These are phyloP conservation scores for Matsumyia berberina DNA, from an alignment of 2,888 invertebrate genomes.

Conservation along the genomic window DNA sequence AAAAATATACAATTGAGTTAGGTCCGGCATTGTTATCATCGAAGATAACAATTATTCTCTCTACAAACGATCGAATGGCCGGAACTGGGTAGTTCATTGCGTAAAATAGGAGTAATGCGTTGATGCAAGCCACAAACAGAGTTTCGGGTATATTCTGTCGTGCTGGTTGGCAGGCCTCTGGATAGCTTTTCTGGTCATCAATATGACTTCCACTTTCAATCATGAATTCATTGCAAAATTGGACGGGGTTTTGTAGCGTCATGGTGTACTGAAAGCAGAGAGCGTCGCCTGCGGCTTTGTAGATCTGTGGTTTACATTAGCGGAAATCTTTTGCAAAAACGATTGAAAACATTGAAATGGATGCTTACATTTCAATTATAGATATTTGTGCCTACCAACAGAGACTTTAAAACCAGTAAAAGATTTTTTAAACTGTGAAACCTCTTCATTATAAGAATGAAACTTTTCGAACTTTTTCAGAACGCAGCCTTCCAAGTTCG, in stretches of 20 bases:
- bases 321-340: not conserved
- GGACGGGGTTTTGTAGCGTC: too few species aligned
- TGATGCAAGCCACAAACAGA: not conserved
- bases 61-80: conserved; percentile 8
- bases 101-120: conserved; percentile 13
- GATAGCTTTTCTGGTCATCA: not conserved
- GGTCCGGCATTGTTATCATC: not conserved
- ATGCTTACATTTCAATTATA: too few species aligned
- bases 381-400: too few species aligned
- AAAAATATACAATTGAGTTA: not conserved
- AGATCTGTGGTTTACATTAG: not conserved
- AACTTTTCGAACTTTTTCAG: too few species aligned
- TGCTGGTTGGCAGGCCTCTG: not conserved
- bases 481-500: too few species aligned
- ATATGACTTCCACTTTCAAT: not conserved
- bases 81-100: conserved; percentile 13
- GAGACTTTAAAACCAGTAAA: too few species aligned
- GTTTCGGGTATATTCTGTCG: not conserved
- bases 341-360: not conserved
- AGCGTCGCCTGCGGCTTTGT: not conserved
- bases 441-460: too few species aligned
- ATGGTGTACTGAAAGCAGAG: not conserved
- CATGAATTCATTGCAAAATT: not conserved
- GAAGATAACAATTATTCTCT: not conserved
- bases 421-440: too few species aligned